phyloP scores from a whole-genome alignment of 1,140 invertebrate genomes.

The Drosophila pruinosa region DNA sequence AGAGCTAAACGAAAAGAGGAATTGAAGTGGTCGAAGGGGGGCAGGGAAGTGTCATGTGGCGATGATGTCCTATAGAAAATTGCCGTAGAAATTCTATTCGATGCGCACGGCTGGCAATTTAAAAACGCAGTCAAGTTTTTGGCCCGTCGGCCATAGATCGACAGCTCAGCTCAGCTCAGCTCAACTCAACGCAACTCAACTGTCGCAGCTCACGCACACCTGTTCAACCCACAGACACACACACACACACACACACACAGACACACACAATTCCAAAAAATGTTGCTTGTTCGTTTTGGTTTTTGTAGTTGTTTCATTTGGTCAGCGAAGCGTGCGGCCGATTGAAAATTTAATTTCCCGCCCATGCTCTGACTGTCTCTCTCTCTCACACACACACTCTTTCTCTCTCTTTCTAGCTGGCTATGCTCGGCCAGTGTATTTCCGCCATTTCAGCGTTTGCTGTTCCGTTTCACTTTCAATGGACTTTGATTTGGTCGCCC shows the following conservation, averaged over 20 bases:
- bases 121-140: constrained; percentile 18
- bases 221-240: not conserved
- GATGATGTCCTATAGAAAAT: constrained; percentile 12
- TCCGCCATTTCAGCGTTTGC: constrained; percentile 52
- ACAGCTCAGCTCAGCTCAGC: constrained; percentile 43
- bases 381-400: not conserved
- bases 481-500: constrained; percentile 45
- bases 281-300: not conserved
- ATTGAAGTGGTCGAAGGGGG: not conserved
- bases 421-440: constrained; percentile 55
- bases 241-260: not conserved
- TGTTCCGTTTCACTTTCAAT: constrained; percentile 52
- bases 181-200: no score
- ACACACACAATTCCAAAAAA: not conserved
- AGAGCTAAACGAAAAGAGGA: not conserved
- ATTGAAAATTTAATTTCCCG: constrained; percentile 81
- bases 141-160: constrained; percentile 21
- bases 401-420: not conserved
- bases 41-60: not conserved
- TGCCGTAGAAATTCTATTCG: constrained; percentile 14
- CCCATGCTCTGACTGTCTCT: constrained; percentile 34
- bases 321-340: constrained; percentile 65
- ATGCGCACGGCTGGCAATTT: constrained; percentile 13
- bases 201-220: constrained; percentile 5
- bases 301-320: constrained; percentile 48